phyloP scores from a whole-genome alignment of 1,140 invertebrate genomes.

The Temnothorax curvispinosus region DNA sequence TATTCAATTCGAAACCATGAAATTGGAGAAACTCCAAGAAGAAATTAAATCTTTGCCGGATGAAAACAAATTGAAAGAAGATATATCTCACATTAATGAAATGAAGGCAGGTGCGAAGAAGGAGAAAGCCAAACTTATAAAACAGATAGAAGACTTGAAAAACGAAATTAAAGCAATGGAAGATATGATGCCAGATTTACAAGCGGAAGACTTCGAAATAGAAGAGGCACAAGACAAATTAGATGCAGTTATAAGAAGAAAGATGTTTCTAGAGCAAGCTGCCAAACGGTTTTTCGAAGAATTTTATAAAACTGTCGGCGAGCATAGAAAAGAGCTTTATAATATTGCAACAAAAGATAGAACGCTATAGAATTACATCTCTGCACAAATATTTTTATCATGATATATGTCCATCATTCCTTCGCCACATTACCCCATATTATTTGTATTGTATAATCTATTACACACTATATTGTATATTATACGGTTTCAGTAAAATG shows the following conservation, averaged over 20 bases:
- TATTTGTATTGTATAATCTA: background rate
- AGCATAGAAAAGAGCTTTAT: slow-evolving; percentile 64
- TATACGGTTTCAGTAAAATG: slow-evolving; percentile 4
- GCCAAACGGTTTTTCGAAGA: slow-evolving; percentile 74
- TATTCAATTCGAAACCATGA: slow-evolving; percentile 57
- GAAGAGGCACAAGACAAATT: slow-evolving; percentile 72
- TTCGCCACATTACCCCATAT: background rate
- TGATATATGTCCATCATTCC: background rate
- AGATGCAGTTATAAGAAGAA: slow-evolving; percentile 65
- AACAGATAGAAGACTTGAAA: slow-evolving; percentile 72
- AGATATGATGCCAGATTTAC: slow-evolving; percentile 56
- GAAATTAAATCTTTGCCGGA: slow-evolving; percentile 65
- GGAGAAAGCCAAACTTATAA: slow-evolving; percentile 68
- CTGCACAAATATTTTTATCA: background rate
- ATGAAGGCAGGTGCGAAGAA: slow-evolving; percentile 66
- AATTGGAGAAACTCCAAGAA: slow-evolving; percentile 72
- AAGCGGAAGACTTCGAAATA: slow-evolving; percentile 56
- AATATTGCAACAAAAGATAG: slow-evolving; percentile 27
- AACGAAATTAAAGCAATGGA: slow-evolving; percentile 67
- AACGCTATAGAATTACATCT: background rate
- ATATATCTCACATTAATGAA: slow-evolving; percentile 62
- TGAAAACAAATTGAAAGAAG: slow-evolving; percentile 67
- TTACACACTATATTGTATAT: background rate
- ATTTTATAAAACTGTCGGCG: slow-evolving; percentile 71
- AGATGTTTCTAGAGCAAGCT: slow-evolving; percentile 66